A percentile compares a stretch with the other conserved stretches of the same genome.
Conservation (phyloP, 2,888 invertebrate genomes). For the Rhamnusium bicolor region DNA sequence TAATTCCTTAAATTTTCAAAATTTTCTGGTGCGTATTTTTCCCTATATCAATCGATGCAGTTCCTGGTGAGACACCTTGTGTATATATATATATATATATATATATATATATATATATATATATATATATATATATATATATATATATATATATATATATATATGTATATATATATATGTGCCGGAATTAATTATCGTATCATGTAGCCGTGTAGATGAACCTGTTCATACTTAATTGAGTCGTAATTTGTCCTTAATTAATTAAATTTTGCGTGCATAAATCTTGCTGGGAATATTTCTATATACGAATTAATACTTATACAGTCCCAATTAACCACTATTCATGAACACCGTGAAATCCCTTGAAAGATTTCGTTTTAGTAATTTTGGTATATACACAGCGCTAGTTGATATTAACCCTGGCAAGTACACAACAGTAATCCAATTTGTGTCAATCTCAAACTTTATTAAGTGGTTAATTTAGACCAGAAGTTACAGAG, state of each 20-base stretch:
- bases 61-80: too few relatives aligned
- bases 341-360: constrained; percentile 12
- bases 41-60: too few relatives aligned
- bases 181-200: background rate
- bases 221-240: background rate
- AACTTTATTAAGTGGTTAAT: constrained; percentile 64
- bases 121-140: too few relatives aligned
- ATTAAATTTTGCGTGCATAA: background rate
- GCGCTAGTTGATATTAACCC: constrained; percentile 32
- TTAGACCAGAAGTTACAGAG: constrained; percentile 58
- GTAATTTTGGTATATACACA: constrained; percentile 20
- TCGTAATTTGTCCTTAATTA: background rate
- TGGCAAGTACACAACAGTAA: constrained; percentile 53
- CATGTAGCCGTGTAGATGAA: background rate
- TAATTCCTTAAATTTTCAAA: too few relatives aligned
- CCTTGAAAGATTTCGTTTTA: constrained; percentile 27
- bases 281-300: background rate
- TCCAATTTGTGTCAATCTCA: constrained; percentile 63
- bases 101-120: too few relatives aligned
- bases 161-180: background rate
- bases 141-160: too few relatives aligned
- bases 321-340: constrained; percentile 14
- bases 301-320: constrained; percentile 2
- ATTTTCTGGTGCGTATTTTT: too few relatives aligned
- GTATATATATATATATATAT: too few relatives aligned